A percentile compares a stretch with the other conserved stretches of the same genome.
phyloP scores from a whole-genome alignment of 2,888 invertebrate species.

The Coenonympha glycerion region DNA sequence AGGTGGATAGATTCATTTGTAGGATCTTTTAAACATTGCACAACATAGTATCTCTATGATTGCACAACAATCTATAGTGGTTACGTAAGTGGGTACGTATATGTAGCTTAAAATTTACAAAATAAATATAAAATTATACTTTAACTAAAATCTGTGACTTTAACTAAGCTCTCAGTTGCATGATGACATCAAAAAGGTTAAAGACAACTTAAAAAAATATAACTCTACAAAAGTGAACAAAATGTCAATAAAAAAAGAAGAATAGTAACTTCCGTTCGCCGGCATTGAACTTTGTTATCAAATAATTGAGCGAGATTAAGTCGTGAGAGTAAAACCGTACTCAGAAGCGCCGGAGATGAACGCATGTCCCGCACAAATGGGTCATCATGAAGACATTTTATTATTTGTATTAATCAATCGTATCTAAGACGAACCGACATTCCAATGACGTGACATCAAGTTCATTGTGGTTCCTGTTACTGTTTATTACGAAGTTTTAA shows the following conservation, averaged over 20 bases:
- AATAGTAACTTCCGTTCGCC: constrained; percentile 13
- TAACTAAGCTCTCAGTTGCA: not conserved
- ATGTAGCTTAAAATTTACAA: too few relatives aligned
- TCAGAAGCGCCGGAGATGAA: constrained; percentile 2
- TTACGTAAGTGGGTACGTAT: too few relatives aligned
- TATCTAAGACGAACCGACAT: constrained; percentile 16
- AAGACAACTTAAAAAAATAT: not conserved
- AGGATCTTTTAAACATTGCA: too few relatives aligned
- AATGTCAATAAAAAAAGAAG: constrained; percentile 9
- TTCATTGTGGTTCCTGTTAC: not conserved
- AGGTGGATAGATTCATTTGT: not conserved
- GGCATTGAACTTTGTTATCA: constrained; percentile 22
- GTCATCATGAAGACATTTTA: constrained; percentile 20
- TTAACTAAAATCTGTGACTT: too few relatives aligned
- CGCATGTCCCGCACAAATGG: constrained; percentile 21
- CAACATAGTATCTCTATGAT: too few relatives aligned
- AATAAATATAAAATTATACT: too few relatives aligned
- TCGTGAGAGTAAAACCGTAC: constrained; percentile 18
- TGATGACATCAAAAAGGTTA: not conserved
- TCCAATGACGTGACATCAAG: constrained; percentile 13
- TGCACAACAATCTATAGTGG: too few relatives aligned
- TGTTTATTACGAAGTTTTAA: not conserved
- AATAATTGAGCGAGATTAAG: constrained; percentile 16
- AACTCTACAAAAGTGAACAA: constrained; percentile 10
- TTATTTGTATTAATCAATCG: constrained; percentile 22